Percentiles rank a stretch among this genome's conserved stretches.
Conservation (phyloP, 2,113 vertebrate species). For the Upupa epops region DNA sequence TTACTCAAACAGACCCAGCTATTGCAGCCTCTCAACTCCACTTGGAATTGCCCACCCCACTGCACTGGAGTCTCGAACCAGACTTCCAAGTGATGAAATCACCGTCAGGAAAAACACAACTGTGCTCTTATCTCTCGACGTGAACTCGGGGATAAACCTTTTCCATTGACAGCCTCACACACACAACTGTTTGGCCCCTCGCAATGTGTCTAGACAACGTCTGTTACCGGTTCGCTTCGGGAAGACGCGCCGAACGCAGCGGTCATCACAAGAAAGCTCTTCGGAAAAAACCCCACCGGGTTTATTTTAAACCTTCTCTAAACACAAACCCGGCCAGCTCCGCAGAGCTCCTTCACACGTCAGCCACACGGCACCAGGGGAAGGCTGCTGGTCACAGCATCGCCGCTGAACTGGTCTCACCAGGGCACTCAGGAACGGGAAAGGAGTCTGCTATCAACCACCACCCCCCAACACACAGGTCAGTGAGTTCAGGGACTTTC, state of each 20-base stretch:
- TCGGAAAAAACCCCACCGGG: background rate
- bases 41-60: constrained; percentile 10
- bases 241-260: background rate
- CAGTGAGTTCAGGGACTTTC: too few relatives aligned
- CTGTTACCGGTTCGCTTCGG: constrained; percentile 26
- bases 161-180: constrained; percentile 34
- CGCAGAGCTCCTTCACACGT: background rate
- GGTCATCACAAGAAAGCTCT: background rate
- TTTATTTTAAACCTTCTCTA: background rate
- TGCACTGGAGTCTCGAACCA: constrained; percentile 18
- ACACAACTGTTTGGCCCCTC: constrained; percentile 53
- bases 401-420: background rate
- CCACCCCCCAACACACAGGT: too few relatives aligned
- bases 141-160: constrained; percentile 30
- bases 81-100: constrained; percentile 55
- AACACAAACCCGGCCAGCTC: background rate
- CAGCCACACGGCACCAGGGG: background rate
- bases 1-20: background rate
- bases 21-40: background rate
- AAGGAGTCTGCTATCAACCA: too few relatives aligned
- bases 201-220: constrained; percentile 62
- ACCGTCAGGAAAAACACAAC: constrained; percentile 10
- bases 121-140: constrained; percentile 56
- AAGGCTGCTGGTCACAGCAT: background rate
- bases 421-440: background rate